Base-by-base conservation (phyloP, 2,888 invertebrate genomes). In the Theodoxus fluviatilis region DNA sequence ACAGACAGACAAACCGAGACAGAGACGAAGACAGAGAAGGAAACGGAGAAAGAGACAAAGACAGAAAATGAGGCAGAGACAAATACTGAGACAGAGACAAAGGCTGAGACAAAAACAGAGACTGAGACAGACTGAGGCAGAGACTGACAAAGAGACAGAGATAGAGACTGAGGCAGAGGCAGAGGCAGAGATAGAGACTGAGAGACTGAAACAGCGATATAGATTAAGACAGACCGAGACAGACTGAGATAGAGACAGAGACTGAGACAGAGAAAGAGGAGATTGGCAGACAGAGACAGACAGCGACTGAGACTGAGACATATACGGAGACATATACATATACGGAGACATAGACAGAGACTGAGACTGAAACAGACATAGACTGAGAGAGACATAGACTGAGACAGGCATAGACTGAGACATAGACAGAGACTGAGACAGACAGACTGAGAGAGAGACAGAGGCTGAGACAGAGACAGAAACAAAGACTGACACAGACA, bases 401-500 rank as follows among this genome's bases (percentile, higher is more conserved):
- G 57, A 68, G 57, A 68, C 57, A 68, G 68, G 57, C 37, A 68
- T 12, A 28, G 31, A 28, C 2, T 15, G 31, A 31, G 57, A 25
- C 15, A 25, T 3, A 28, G 28, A n/a, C 22, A 57, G 57, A 57
- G 57, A 57, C 37, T 37, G 57, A 57, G 57, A 57, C 38, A 55
- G 57, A 70, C 52, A 70, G 47, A 69, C 31, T 47, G 35, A 67
- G 25, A 67, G 40, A 67, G 40, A 67, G 40, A 52, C 33, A 67
- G 40, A 67, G 25, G 22, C 33, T 25, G 31, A 31, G 9, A 22
- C 12, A 28, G 28, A 31, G 65, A 66, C 43, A 66, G 65, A 66
- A 47, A 64, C 37, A 64, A 38, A 65, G 65, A 65, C 40, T 40
- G 66, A 66, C 49, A 66, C 49, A 66, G 66, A 66, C 49, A 66